Percentiles rank a stretch among this genome's conserved stretches.
Evolutionary conservation across 1,140 invertebrate species (phyloP).

Genomic region (Orchesella cincta): DNA sequence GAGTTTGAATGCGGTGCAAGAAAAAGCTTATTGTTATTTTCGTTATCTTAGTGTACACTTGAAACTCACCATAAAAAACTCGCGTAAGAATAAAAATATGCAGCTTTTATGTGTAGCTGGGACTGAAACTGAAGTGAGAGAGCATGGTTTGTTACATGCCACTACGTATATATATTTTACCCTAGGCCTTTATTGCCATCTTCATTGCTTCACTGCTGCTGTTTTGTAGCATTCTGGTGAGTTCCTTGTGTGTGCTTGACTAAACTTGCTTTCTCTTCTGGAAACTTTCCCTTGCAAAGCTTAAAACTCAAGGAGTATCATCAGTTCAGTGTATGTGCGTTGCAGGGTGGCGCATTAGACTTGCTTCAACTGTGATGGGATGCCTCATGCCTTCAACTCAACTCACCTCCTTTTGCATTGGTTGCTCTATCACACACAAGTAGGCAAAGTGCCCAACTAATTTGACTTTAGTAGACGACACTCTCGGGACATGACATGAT

Average conservation of each 20-base stretch:
- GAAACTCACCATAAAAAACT: too few species aligned
- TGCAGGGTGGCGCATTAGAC: too few species aligned
- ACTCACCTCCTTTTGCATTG: neutral
- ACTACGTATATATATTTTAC: too few species aligned
- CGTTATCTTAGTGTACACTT: too few species aligned
- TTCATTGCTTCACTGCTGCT: neutral
- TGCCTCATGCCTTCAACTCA: neutral
- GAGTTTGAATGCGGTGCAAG: too few species aligned
- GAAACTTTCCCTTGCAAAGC: neutral
- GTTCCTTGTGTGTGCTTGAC: neutral
- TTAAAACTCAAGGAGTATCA: too few species aligned
- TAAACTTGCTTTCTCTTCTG: neutral
- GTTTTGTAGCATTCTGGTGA: neutral
- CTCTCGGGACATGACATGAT: conserved; percentile 29
- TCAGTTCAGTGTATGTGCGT: too few species aligned
- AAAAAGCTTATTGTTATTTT: too few species aligned
- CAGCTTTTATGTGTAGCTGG: too few species aligned
- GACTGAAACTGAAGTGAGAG: neutral
- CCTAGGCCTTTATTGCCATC: neutral
- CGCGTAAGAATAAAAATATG: too few species aligned
- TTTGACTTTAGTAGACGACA: conserved; percentile 30
- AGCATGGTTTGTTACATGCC: too few species aligned
- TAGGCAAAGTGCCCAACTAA: conserved; percentile 28
- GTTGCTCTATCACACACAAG: neutral
- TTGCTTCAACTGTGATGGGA: neutral